Evolutionary conservation across 1,140 invertebrate species (phyloP).

Genomic region (Brachionus rotundiformis): DNA sequence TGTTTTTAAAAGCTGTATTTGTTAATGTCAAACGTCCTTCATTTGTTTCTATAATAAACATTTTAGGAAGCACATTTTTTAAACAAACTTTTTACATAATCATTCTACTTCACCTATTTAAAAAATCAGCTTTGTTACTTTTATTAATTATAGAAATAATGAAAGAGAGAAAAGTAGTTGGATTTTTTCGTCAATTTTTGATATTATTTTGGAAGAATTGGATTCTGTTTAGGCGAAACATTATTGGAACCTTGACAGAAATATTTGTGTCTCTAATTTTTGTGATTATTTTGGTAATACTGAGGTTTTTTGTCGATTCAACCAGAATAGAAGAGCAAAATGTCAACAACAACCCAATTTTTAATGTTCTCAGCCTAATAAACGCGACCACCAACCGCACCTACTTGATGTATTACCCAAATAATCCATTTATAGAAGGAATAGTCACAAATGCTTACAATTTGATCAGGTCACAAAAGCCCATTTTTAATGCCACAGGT

Average conservation of each 20-base stretch:
- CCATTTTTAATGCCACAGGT: constrained; percentile 36
- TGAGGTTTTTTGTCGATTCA: constrained; percentile 43
- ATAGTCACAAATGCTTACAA: constrained; percentile 22
- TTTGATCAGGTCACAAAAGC: constrained; percentile 9
- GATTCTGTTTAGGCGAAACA: constrained; percentile 26
- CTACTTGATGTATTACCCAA: constrained; percentile 25
- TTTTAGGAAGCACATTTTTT: neutral
- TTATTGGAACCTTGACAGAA: constrained; percentile 23
- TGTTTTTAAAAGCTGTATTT: too few species aligned
- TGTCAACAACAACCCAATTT: neutral
- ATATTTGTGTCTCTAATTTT: constrained; percentile 3
- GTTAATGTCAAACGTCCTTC: too few species aligned
- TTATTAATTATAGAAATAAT: neutral
- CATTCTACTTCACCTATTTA: neutral
- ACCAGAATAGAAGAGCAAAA: constrained; percentile 28
- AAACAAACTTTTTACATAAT: neutral
- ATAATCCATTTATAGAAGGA: constrained; percentile 21
- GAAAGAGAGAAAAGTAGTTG: constrained; percentile 50
- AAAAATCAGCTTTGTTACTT: neutral
- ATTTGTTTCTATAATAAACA: too few species aligned
- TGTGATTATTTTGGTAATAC: constrained; percentile 31
- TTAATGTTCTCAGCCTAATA: neutral
- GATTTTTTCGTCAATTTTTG: constrained; percentile 32
- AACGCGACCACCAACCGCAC: constrained; percentile 11
- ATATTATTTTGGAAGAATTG: constrained; percentile 49